Percentiles rank a stretch among this genome's conserved stretches.
Evolutionary conservation across 2,113 vertebrate genomes (phyloP).

Genomic region (Epinephelus cyanopodus): DNA sequence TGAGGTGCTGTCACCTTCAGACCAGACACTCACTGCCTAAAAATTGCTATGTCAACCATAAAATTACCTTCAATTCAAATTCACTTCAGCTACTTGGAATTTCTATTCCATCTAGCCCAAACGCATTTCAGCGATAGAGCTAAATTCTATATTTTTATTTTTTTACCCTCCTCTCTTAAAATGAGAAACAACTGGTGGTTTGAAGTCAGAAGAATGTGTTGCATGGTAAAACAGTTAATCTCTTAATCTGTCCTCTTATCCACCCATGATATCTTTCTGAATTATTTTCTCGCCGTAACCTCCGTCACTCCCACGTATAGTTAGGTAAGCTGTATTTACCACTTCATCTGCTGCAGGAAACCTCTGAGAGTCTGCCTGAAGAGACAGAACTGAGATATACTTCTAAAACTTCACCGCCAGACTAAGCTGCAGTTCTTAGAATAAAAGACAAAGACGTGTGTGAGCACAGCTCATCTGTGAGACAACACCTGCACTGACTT

Average conservation of each 20-base stretch:
- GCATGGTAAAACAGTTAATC: slow-evolving; percentile 42
- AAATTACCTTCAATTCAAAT: slow-evolving; percentile 73
- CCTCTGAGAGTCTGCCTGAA: slow-evolving; percentile 38
- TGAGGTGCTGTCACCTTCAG: slow-evolving; percentile 29
- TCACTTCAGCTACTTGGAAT: slow-evolving; percentile 56
- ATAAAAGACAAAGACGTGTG: slow-evolving; percentile 23
- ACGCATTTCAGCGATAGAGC: slow-evolving; percentile 32
- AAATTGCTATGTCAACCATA: slow-evolving; percentile 72
- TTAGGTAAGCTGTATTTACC: slow-evolving; percentile 51
- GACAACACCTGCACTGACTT: slow-evolving; percentile 26
- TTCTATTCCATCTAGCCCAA: slow-evolving; percentile 40
- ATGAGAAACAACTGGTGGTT: slow-evolving; percentile 13
- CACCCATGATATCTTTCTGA: slow-evolving; percentile 55
- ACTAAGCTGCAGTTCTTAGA: slow-evolving; percentile 32
- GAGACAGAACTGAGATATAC: slow-evolving; percentile 30
- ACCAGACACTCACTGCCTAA: slow-evolving; percentile 32
- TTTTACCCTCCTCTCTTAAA: background rate
- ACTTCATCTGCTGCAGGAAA: slow-evolving; percentile 54
- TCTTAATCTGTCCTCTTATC: slow-evolving; percentile 54
- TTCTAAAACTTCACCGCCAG: slow-evolving; percentile 27
- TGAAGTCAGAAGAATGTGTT: slow-evolving; percentile 41
- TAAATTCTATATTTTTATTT: slow-evolving; percentile 42
- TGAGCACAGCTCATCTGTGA: background rate
- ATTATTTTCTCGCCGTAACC: slow-evolving; percentile 58
- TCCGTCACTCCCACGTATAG: slow-evolving; percentile 54